These are phyloP conservation scores for Australoheros scitulus DNA, from an alignment of 2,113 vertebrate species.

Conservation along the genomic window DNA sequence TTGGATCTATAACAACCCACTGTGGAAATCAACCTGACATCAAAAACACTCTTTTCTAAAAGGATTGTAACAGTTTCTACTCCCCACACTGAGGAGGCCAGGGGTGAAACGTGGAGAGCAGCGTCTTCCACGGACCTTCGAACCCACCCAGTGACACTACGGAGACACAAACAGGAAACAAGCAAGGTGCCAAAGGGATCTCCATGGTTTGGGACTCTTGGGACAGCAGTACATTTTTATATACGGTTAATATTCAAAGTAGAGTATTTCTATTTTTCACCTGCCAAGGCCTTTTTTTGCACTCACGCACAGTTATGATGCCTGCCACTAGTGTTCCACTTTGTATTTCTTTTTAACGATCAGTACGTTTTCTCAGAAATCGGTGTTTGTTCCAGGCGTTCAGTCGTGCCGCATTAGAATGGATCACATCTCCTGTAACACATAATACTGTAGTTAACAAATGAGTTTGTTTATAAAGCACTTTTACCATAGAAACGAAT, in stretches of 20 bases:
- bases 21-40: conserved; percentile 89
- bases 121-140: conserved; percentile 7
- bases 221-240: conserved; percentile 73
- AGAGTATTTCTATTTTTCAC: conserved; percentile 91
- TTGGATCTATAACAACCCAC: conserved; percentile 88
- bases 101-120: neutral
- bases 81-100: conserved; percentile 27
- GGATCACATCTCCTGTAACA: conserved; percentile 18
- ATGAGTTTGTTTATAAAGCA: conserved; percentile 46
- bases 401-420: conserved; percentile 51
- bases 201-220: conserved; percentile 28
- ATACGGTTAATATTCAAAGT: conserved; percentile 68
- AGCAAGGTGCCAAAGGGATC: conserved; percentile 69
- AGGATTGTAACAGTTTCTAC: conserved; percentile 26
- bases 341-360: conserved; percentile 18
- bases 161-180: conserved; percentile 27
- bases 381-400: conserved; percentile 38
- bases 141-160: conserved; percentile 22
- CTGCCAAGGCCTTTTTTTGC: conserved; percentile 85
- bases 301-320: conserved; percentile 74
- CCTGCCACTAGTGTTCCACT: conserved; percentile 60
- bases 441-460: conserved; percentile 37
- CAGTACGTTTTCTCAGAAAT: conserved; percentile 11
- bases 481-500: conserved; percentile 61
- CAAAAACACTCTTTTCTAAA: neutral